Base-by-base conservation (phyloP, 2,113 vertebrate species). In the Brienomyrus brachyistius region DNA sequence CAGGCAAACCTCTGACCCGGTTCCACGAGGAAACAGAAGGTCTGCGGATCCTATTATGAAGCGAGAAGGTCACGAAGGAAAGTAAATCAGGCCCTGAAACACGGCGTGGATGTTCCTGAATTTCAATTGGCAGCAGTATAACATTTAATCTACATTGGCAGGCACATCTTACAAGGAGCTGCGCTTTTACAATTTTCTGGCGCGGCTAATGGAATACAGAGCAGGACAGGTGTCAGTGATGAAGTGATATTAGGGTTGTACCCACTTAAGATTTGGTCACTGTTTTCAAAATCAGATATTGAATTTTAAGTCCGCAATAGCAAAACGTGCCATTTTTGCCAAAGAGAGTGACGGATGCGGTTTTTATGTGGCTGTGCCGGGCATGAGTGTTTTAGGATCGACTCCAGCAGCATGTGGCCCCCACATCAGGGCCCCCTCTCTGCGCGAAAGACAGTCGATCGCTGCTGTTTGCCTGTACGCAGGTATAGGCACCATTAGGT, bases 221-320 rank as follows among this genome's bases (percentile, higher is more conserved):
- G 4, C 23, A n/a, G 21, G 45, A 62, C 62, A 88, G 59, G 43
- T 59, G 31, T 56, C 86, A 40, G 19, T 56, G 86, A 87, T 40
- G 35, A 43, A 52, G 85, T 13, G 45, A 31, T 86, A 51, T 52
- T 86, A 86, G 47, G 48, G 17, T 52, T 86, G 85, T 59, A 15
- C 51, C 86, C 52, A 87, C 51, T 87, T 87, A 59, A 87, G 51
- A 87, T 87, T 40, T 23, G 51, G 31, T 56, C 52, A 59, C 27
- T 56, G 51, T 87, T 59, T 59, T 52, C 50, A 59, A 43, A 59
- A 87, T 27, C 6, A 59, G 51, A 52, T 86, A 52, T 47, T 86
- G 85, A 86, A 86, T 86, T 35, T 54, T 52, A 86, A 54, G 85
- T 86, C 27, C 13, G 4, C 35, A 21, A 7, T 1, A 6, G 35